Evolutionary conservation across 2,888 invertebrate species (phyloP), one percentile per base, ranked within the genome.

Genomic region (Pristionchus exspectatus): DNA sequence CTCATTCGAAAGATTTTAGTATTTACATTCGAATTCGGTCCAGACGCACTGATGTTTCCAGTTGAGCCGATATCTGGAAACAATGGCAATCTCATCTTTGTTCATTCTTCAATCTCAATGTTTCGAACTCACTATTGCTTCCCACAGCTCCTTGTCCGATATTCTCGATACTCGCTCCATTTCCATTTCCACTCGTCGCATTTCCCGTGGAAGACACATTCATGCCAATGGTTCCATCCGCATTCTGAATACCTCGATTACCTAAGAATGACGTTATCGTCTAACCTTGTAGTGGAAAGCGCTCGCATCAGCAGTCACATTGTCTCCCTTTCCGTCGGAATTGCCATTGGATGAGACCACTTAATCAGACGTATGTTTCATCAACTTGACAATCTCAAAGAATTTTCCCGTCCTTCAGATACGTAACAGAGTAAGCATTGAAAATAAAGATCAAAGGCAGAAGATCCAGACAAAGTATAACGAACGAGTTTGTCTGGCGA

Each of bases 201-300:
- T 92, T 93, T 21, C 93, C 93, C 50, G 89, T 90, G 33, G 93
- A 90, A 1, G 93, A 91, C 27, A 93, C 92, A 83, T 93, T 93
- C 91, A 93, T 93, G 2, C 93, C 93, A 21, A 93, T 72, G 7
- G 84, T 77, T 7, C 93, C 93, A 66, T 93, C 91, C 2, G 89
- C 84, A 50, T 90, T 90, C 92, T 92, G 54, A 44, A 54, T 81
- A 44, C 27, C 18, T 12, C 33, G 27, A 81, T 77, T 74, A 44
- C 24, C 44, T 81, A 81, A 16, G 38, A 44, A 81, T 81, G 81
- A 81, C 18, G 81, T 27, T 9, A 50, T 81, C 81, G 21, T 18
- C 21, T 12, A 54, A 90, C 91, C 84, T 93, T 93, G 90, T 90
- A 93, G 86, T 93, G 92, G 50, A 91, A 84, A n/a, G 92, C 91